Evolutionary conservation across 1,140 invertebrate species (phyloP).

Genomic region (Fopius arisanus): DNA sequence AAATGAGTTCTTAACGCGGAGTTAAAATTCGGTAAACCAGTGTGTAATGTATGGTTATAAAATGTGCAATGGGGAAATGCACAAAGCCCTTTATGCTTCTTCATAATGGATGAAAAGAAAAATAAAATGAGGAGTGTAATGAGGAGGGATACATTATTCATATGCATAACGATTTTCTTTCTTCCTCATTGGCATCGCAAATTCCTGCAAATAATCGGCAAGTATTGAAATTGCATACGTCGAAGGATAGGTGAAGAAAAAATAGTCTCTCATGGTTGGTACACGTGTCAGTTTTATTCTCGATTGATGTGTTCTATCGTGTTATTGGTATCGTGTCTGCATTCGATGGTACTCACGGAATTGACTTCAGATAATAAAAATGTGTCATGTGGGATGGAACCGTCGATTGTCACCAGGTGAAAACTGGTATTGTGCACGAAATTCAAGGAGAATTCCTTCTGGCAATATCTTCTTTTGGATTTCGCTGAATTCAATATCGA

Average conservation of each 20-base stretch:
- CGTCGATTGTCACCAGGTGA: background rate
- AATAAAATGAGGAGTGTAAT: background rate
- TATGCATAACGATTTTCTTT: background rate
- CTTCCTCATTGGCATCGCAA: background rate
- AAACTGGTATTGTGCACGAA: background rate
- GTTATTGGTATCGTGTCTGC: background rate
- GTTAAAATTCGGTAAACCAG: conserved; percentile 41
- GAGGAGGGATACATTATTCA: background rate
- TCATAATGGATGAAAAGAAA: conserved; percentile 2
- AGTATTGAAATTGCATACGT: background rate
- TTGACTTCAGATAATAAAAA: background rate
- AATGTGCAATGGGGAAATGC: conserved; percentile 3
- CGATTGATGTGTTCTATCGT: background rate
- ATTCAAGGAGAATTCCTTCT: background rate
- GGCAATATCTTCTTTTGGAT: background rate
- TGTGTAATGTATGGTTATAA: conserved; percentile 33
- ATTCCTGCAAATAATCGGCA: background rate
- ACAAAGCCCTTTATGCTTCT: background rate
- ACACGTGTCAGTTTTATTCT: background rate
- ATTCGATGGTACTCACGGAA: conserved; percentile 1
- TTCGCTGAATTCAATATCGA: too few species aligned
- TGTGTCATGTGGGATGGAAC: background rate
- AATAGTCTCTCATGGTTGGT: too few species aligned
- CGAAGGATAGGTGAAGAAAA: background rate
- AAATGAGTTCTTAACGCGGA: conserved; percentile 50